These are phyloP conservation scores for Pseudomyrmex sp. DNA, from an alignment of 1,140 invertebrate species.

Conservation along the genomic window DNA sequence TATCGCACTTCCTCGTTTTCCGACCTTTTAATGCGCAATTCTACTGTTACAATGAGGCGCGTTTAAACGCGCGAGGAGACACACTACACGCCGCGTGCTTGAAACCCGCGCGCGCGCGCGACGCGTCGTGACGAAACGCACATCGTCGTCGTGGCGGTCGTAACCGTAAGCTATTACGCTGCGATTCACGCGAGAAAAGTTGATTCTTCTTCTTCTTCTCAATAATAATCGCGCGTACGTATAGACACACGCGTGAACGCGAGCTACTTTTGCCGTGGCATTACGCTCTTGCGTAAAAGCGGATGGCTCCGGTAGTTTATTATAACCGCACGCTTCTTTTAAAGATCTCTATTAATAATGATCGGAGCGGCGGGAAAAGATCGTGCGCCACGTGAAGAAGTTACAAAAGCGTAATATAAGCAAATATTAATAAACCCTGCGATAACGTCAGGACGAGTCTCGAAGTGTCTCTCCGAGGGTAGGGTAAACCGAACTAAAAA, in stretches of 20 bases:
- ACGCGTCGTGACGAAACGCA: neutral
- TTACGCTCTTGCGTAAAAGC: conserved; percentile 13
- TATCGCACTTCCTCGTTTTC: conserved; percentile 72
- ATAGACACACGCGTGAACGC: neutral
- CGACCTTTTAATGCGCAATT: conserved; percentile 72
- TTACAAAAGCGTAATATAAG: conserved; percentile 34
- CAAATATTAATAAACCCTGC: conserved; percentile 65
- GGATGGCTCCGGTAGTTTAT: neutral
- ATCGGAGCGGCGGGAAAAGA: conserved; percentile 44
- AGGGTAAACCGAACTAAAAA: conserved; percentile 64
- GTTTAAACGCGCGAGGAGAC: neutral
- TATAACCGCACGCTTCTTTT: neutral
- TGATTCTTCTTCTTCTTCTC: conserved; percentile 16
- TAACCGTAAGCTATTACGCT: conserved; percentile 28
- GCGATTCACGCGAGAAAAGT: conserved; percentile 9
- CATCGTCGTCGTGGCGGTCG: conserved; percentile 15
- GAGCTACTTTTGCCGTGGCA: neutral
- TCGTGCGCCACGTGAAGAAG: conserved; percentile 44
- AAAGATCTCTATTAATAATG: conserved; percentile 64
- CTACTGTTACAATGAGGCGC: conserved; percentile 62
- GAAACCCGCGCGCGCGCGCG: conserved; percentile 8
- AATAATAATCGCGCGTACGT: too few relatives aligned
- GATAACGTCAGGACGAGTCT: conserved; percentile 69
- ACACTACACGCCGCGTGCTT: conserved; percentile 1
- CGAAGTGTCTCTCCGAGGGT: conserved; percentile 2